phyloP scores from a whole-genome alignment of 2,113 vertebrate genomes.

The Trogon melanurus region DNA sequence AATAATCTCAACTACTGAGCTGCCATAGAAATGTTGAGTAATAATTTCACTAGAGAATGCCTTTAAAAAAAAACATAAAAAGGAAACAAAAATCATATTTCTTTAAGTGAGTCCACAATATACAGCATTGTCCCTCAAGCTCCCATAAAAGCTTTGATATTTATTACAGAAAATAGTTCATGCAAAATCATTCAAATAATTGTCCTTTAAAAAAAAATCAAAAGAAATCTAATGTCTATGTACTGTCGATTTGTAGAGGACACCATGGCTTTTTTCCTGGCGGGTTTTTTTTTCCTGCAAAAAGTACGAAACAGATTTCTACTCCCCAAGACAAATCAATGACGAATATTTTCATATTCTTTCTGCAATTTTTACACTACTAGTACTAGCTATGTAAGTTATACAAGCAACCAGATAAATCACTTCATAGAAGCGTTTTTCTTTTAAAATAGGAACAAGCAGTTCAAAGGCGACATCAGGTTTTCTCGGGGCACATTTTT shows the following conservation, averaged over 20 bases:
- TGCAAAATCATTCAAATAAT: background rate
- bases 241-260: background rate
- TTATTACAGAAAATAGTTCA: slow-evolving; percentile 8
- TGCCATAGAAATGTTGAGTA: background rate
- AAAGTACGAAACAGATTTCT: background rate
- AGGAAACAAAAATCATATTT: background rate
- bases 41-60: background rate
- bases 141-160: background rate
- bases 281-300: background rate
- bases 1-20: background rate
- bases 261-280: background rate
- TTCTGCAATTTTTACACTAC: background rate
- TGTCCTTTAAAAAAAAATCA: background rate
- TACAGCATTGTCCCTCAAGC: background rate
- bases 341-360: background rate
- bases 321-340: background rate
- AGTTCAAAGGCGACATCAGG: background rate
- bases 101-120: background rate
- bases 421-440: background rate
- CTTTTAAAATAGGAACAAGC: background rate
- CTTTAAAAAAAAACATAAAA: background rate
- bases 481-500: background rate
- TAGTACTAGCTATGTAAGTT: background rate
- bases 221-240: background rate
- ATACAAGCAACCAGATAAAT: background rate